Evolutionary conservation across 1,140 invertebrate species (phyloP), one percentile per base, ranked within the genome.

Genomic region (Radopholus similis): DNA sequence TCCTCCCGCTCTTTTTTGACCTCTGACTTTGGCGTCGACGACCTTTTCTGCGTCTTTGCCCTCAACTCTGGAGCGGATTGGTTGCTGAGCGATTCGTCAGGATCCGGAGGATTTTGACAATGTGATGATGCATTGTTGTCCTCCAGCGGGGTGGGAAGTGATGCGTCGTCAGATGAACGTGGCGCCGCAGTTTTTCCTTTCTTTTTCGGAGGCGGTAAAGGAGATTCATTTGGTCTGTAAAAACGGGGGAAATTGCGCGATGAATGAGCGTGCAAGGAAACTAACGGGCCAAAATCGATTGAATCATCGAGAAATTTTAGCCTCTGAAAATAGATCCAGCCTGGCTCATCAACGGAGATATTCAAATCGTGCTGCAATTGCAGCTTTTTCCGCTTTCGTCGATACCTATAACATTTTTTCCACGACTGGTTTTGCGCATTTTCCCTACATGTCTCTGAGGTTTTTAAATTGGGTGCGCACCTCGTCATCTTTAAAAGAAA

Each of bases 401-500:
- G 62, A 37, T 66, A n/a, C n/a, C n/a, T n/a, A n/a, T n/a, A n/a
- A n/a, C n/a, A n/a, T n/a, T n/a, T n/a, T n/a, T n/a, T n/a, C n/a
- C n/a, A n/a, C n/a, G n/a, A n/a, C n/a, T n/a, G n/a, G n/a, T n/a
- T n/a, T n/a, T n/a, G n/a, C n/a, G n/a, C n/a, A n/a, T n/a, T n/a
- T n/a, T n/a, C n/a, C n/a, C n/a, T n/a, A 70, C 68, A 70, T 70
- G 26, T 70, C 68, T 18, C 59, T 57, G 9, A 70, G 51, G 6
- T 70, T 70, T 59, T 70, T 70, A 54, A 70, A 70, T 51, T 70
- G 68, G n/a, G 62, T 70, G 11, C 68, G 68, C 21, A 70, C 55
- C 23, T 70, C 68, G 2, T 66, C 55, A 11, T 70, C 68, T 70
- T 28, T 18, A 70, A 57, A 49, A 32, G 21, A 15, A 26, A n/a